Percentiles rank a stretch among this genome's conserved stretches.
Conservation (phyloP, 2,113 vertebrate species). For the Tenrec ecaudatus region DNA sequence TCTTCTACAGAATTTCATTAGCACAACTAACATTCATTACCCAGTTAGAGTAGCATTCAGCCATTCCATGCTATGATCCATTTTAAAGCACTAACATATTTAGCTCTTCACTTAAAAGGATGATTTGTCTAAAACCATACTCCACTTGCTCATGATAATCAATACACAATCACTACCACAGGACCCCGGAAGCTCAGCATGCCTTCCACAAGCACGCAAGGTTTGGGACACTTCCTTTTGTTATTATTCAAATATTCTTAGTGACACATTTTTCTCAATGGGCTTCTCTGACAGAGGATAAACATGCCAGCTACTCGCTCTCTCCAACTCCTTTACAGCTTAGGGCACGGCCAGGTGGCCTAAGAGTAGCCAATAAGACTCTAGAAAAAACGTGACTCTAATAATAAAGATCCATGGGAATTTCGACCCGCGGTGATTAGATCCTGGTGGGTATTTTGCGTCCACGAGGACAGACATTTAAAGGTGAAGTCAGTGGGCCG, state of each 20-base stretch:
- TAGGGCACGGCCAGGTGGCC: neutral
- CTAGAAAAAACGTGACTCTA: neutral
- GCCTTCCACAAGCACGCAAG: neutral
- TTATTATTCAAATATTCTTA: neutral
- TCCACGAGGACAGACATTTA: neutral
- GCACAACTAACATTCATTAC: neutral
- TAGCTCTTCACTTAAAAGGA: neutral
- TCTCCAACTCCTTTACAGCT: neutral
- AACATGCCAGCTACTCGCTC: neutral
- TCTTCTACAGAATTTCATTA: neutral
- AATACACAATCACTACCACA: neutral
- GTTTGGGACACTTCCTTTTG: neutral
- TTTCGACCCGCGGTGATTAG: neutral
- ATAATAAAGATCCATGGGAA: neutral
- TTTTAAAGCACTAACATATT: neutral
- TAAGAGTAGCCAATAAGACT: neutral
- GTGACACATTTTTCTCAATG: neutral
- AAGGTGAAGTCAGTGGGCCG: neutral
- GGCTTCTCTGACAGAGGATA: neutral
- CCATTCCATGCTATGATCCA: neutral
- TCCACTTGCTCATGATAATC: neutral
- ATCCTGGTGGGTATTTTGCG: neutral
- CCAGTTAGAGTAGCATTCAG: neutral
- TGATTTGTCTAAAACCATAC: neutral
- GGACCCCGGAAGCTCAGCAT: neutral